A percentile compares a stretch with the other conserved stretches of the same genome.
These are phyloP conservation scores for Machimus rusticus DNA, from an alignment of 2,888 invertebrate genomes.

Conservation along the genomic window DNA sequence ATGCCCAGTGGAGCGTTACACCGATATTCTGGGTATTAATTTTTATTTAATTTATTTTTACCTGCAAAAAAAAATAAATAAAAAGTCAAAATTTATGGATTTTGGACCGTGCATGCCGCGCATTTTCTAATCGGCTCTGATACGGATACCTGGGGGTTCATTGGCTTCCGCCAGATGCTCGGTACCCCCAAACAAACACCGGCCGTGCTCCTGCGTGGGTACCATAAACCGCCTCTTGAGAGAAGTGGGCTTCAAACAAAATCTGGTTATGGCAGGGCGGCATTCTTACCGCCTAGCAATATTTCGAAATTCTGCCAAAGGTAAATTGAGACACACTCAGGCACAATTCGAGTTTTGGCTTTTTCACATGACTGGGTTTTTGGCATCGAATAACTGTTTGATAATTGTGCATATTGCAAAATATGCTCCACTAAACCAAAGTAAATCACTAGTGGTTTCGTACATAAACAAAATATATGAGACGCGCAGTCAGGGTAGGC, in stretches of 20 bases:
- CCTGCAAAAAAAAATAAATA: not conserved
- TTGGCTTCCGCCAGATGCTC: not conserved
- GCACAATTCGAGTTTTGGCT: not conserved
- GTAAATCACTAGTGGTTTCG: constrained; percentile 13
- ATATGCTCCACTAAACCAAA: not conserved
- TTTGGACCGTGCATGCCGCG: not conserved
- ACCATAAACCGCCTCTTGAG: not conserved
- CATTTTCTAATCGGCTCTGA: not conserved
- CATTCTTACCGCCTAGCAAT: not conserved
- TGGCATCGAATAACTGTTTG: constrained; percentile 4
- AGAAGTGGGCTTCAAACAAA: constrained; percentile 18
- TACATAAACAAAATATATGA: constrained; percentile 11
- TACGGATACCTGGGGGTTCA: not conserved
- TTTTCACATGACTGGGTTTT: constrained; percentile 23
- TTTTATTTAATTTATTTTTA: not conserved
- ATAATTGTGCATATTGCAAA: constrained; percentile 23
- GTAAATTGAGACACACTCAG: constrained; percentile 14
- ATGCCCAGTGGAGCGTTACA: not conserved
- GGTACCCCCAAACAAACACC: not conserved
- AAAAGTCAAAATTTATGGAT: not conserved
- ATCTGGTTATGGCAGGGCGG: constrained; percentile 13
- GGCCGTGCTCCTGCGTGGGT: not conserved
- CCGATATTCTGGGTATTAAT: not conserved
- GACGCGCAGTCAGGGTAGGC: not conserved
- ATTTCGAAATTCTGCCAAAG: constrained; percentile 25